These are phyloP conservation scores for Clytia hemisphaerica DNA, from an alignment of 30 jellyfish, hydroid and myxozoan species.

Conservation along the genomic window DNA sequence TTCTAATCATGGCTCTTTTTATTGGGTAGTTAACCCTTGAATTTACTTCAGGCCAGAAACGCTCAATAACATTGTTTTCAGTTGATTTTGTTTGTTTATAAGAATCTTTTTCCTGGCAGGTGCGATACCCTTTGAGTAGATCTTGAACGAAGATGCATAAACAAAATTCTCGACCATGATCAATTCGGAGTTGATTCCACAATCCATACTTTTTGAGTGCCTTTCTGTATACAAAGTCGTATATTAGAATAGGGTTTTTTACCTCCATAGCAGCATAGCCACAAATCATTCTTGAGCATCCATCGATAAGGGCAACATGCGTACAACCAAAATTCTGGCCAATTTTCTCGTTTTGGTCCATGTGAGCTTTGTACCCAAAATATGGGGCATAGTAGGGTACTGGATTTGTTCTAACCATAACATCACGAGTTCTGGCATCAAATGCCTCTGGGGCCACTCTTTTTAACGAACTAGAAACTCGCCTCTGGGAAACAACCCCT, in stretches of 20 bases:
- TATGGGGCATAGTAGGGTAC: too few relatives aligned
- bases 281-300: slow-evolving; percentile 11
- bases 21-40: neutral
- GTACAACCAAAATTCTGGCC: slow-evolving; percentile 5
- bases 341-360: slow-evolving; percentile 6
- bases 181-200: neutral
- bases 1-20: neutral
- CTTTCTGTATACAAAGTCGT: neutral
- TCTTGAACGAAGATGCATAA: slow-evolving; percentile 5
- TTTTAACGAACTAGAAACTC: neutral
- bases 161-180: neutral
- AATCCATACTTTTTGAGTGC: neutral
- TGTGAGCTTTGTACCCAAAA: slow-evolving; percentile 5
- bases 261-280: slow-evolving; percentile 1
- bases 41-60: too few relatives aligned
- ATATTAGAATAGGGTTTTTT: slow-evolving; percentile 9
- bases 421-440: slow-evolving; percentile 1
- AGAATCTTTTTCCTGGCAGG: neutral
- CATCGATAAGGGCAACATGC: slow-evolving; percentile 4
- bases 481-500: slow-evolving; percentile 11
- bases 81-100: too few relatives aligned
- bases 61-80: too few relatives aligned
- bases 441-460: slow-evolving; percentile 13
- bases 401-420: slow-evolving; percentile 5
- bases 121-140: neutral